A percentile compares a stretch with the other conserved stretches of the same genome.
Conservation (phyloP, 2,797 vertebrate species). For the Dryobates pubescens region DNA sequence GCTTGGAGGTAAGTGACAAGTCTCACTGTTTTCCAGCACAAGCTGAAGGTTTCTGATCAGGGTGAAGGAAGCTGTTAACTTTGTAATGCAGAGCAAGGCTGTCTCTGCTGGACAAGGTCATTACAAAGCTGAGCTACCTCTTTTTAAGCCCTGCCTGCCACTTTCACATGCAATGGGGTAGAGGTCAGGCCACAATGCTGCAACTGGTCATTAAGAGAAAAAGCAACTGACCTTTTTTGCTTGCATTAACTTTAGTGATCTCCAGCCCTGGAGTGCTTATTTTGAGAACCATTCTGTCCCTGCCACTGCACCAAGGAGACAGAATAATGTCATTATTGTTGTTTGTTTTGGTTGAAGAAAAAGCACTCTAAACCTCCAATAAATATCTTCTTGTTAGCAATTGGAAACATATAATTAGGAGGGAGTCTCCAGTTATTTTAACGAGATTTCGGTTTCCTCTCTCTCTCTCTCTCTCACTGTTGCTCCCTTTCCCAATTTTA, state of each 20-base stretch:
- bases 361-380: slow-evolving; percentile 65
- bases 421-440: slow-evolving; percentile 71
- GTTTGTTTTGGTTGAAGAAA: slow-evolving; percentile 72
- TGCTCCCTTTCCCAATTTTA: slow-evolving; percentile 72
- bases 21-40: neutral
- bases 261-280: slow-evolving; percentile 63
- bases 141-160: slow-evolving; percentile 10
- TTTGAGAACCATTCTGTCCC: slow-evolving; percentile 67
- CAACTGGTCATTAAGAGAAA: slow-evolving; percentile 65
- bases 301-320: slow-evolving; percentile 48
- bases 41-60: neutral
- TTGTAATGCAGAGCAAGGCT: neutral
- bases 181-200: slow-evolving; percentile 67
- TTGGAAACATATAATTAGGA: slow-evolving; percentile 73
- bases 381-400: slow-evolving; percentile 76
- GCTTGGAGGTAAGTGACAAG: neutral
- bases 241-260: slow-evolving; percentile 61
- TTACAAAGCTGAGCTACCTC: neutral
- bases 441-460: slow-evolving; percentile 65
- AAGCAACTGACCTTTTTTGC: slow-evolving; percentile 56
- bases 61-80: neutral
- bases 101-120: neutral
- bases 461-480: slow-evolving; percentile 8
- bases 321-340: slow-evolving; percentile 69
- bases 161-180: slow-evolving; percentile 8